Base-by-base conservation (phyloP, 2,113 vertebrate species). In the Nothobranchius kuhntae region DNA sequence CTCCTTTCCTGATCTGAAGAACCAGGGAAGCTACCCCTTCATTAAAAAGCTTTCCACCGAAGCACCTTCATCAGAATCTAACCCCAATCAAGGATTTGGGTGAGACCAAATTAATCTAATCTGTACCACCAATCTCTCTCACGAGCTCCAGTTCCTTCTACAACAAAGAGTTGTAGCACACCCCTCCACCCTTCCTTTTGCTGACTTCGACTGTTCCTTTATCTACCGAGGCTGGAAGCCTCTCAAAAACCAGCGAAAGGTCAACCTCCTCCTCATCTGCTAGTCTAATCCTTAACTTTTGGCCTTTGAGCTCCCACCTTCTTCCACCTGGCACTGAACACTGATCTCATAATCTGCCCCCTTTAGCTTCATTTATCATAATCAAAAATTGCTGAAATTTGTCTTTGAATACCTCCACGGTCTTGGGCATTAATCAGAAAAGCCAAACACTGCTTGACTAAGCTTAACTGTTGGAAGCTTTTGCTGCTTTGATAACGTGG, bases 181-280 rank as follows among this genome's bases (percentile, higher is more conserved):
- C 3, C 30, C 30, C 30, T 30, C 30, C 30, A 30, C 30, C 30
- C 30, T 4, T 30, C 30, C 30, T 30, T 30, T 30, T 30, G 30
- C 30, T 30, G 30, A 30, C 30, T 30, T 30, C 30, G 38, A 40
- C 38, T 3, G 38, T 8, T 8, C 38, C 38, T 40, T 40, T 40
- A 40, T 40, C 9, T 40, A 3, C 38, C 7, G 38, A 40, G 38
- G 38, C 38, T 40, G 38, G 38, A 40, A 3, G 9, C 7, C 38
- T 9, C 38, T 40, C 38, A 40, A 40, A 81, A 2, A 65, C 82
- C 35, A 79, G 94, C 94, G 69, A 91, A 77, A 74, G 42, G 75
- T 64, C 10, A 44, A 71, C 67, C 65, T 70, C 13, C n/a, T n/a
- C 8, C 46, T 56, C 50, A 11, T 61, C 48, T 9, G 9, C 38